These are phyloP conservation scores for Morpho achilles DNA, from an alignment of 2,888 invertebrate genomes.

Conservation along the genomic window DNA sequence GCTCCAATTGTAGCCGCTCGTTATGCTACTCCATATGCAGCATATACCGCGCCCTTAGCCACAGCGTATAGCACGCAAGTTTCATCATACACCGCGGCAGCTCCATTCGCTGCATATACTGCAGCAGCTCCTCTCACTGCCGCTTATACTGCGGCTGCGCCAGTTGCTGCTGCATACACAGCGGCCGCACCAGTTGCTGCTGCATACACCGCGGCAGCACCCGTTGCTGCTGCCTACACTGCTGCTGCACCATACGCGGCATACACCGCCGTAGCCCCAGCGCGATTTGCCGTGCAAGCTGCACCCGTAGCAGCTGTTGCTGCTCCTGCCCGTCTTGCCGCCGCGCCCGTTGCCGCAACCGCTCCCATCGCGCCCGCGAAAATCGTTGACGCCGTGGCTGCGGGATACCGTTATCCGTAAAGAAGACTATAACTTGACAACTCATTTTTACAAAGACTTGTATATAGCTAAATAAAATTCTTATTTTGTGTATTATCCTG, in stretches of 20 bases:
- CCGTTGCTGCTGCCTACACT: slow-evolving; percentile 19
- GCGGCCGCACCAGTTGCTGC: slow-evolving; percentile 30
- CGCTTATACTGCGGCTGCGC: slow-evolving; percentile 30
- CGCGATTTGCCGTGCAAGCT: slow-evolving; percentile 33
- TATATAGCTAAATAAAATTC: slow-evolving; percentile 47
- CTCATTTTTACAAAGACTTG: slow-evolving; percentile 57
- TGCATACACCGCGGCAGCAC: slow-evolving; percentile 28
- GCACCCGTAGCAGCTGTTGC: slow-evolving; percentile 34
- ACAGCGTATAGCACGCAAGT: slow-evolving; percentile 15
- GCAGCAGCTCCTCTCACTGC: slow-evolving; percentile 14
- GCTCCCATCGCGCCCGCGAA: slow-evolving; percentile 81
- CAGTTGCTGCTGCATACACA: slow-evolving; percentile 34
- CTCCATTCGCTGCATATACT: slow-evolving; percentile 25
- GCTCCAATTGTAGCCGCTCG: slow-evolving; percentile 37
- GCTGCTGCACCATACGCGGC: slow-evolving; percentile 23
- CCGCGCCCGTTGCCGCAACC: slow-evolving; percentile 39
- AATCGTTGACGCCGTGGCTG: slow-evolving; percentile 72
- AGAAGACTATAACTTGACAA: slow-evolving; percentile 40
- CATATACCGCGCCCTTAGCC: slow-evolving; percentile 22
- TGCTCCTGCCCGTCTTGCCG: slow-evolving; percentile 34
- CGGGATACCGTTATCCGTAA: slow-evolving; percentile 67
- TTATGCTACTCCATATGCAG: slow-evolving; percentile 31
- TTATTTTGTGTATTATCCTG: slow-evolving; percentile 21
- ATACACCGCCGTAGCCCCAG: slow-evolving; percentile 26
- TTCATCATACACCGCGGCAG: slow-evolving; percentile 23